Conservation (phyloP, 2,888 invertebrate species). For the Coelopa pilipes region DNA sequence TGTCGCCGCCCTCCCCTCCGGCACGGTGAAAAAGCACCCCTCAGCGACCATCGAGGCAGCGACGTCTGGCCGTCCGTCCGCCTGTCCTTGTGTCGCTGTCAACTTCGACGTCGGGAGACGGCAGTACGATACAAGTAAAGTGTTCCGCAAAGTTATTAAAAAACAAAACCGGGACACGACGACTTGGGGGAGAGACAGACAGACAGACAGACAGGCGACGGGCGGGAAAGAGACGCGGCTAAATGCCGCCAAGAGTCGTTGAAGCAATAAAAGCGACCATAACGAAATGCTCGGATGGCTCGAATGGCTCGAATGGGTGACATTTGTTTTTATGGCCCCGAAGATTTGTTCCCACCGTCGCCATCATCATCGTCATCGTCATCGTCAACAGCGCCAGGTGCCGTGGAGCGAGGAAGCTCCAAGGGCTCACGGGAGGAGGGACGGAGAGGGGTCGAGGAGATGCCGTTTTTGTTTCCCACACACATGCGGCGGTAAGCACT, state of each 20-base stretch:
- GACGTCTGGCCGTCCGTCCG: no score
- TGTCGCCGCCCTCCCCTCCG: not conserved
- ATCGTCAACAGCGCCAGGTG: not conserved
- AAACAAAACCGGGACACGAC: not conserved
- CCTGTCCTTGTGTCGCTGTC: conserved; percentile 22
- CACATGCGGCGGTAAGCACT: conserved; percentile 28
- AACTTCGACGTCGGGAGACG: not conserved
- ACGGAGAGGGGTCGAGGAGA: no score
- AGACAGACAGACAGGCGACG: not conserved
- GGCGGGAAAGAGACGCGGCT: not conserved
- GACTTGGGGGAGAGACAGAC: no score
- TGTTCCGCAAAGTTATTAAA: not conserved
- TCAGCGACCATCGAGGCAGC: conserved; percentile 27
- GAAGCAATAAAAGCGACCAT: conserved; percentile 38
- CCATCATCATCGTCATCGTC: not conserved
- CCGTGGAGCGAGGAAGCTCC: not conserved
- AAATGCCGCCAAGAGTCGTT: conserved; percentile 32
- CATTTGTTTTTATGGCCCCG: conserved; percentile 37
- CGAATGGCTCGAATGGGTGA: conserved; percentile 33
- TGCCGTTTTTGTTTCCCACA: not conserved
- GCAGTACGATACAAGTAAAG: no score
- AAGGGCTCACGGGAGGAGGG: no score
- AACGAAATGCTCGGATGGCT: conserved; percentile 37
- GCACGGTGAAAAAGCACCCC: conserved; percentile 22
- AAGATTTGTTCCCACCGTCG: conserved; percentile 32